A percentile compares a stretch with the other conserved stretches of the same genome.
These are phyloP conservation scores for Anarhynchus alexandrinus DNA, from an alignment of 2,113 vertebrate genomes.

Conservation along the genomic window DNA sequence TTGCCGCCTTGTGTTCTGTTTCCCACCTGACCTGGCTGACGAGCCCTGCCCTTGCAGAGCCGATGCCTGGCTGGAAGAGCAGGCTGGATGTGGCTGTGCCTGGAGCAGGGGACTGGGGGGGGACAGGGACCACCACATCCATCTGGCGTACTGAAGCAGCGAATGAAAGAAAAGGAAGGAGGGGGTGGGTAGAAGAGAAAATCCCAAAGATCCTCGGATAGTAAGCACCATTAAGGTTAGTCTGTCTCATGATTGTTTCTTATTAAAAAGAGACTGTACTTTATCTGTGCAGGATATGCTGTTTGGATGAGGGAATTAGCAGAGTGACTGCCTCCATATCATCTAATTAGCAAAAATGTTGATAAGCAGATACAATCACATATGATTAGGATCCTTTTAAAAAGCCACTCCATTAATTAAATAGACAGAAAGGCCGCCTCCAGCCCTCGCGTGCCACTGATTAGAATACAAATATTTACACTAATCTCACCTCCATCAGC, in stretches of 20 bases:
- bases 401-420: conserved; percentile 87
- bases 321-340: conserved; percentile 78
- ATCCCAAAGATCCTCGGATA: conserved; percentile 70
- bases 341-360: conserved; percentile 85
- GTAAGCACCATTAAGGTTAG: conserved; percentile 76
- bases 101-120: rapidly evolving
- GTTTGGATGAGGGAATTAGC: conserved; percentile 81
- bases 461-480: conserved; percentile 78
- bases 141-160: conserved; percentile 14
- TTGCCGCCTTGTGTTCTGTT: not conserved
- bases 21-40: not conserved
- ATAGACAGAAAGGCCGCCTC: conserved; percentile 81
- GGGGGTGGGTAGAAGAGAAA: conserved; percentile 27
- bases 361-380: conserved; percentile 85
- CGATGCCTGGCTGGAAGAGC: not conserved
- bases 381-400: conserved; percentile 88
- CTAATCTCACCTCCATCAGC: conserved; percentile 78
- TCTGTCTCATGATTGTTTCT: conserved; percentile 75
- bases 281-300: conserved; percentile 79
- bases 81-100: not conserved
- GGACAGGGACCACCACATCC: not conserved
- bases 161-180: conserved; percentile 22
- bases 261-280: conserved; percentile 76
- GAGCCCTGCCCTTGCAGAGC: not conserved
- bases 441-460: conserved; percentile 73